Conservation (phyloP, 2,888 invertebrate genomes). For the Tetranychus truncatus region DNA sequence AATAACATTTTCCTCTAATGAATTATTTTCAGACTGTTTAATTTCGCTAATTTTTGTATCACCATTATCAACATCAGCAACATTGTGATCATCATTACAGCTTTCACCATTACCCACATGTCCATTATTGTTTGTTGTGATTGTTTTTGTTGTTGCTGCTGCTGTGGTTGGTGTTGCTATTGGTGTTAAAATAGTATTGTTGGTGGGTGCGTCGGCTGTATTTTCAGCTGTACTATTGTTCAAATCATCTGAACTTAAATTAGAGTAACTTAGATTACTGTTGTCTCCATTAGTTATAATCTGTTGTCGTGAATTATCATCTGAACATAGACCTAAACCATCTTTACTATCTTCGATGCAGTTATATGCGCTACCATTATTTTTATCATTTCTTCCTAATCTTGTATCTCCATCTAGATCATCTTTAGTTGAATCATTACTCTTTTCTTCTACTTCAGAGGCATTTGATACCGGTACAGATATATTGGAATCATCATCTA, state of each 20-base stretch:
- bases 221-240: constrained; percentile 9
- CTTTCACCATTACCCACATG: not conserved
- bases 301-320: constrained; percentile 10
- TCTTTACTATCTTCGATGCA: constrained; percentile 4
- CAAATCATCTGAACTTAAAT: constrained; percentile 7
- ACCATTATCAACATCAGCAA: not conserved
- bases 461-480: constrained; percentile 15
- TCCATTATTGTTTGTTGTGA: not conserved
- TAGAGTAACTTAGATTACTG: constrained; percentile 10
- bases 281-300: not conserved
- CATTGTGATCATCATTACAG: not conserved
- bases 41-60: too few species aligned
- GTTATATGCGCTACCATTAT: constrained; percentile 3
- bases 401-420: not conserved
- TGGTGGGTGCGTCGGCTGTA: not conserved
- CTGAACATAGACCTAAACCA: not conserved
- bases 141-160: not conserved
- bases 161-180: not conserved
- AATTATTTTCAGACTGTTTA: not conserved
- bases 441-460: constrained; percentile 16
- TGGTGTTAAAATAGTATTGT: not conserved
- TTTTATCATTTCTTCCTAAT: not conserved
- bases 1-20: not conserved
- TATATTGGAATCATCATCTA: constrained; percentile 15
- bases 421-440: not conserved